A percentile compares a stretch with the other conserved stretches of the same genome.
These are phyloP conservation scores for Brachyptera putata DNA, from an alignment of 2,888 invertebrate genomes.

Conservation along the genomic window DNA sequence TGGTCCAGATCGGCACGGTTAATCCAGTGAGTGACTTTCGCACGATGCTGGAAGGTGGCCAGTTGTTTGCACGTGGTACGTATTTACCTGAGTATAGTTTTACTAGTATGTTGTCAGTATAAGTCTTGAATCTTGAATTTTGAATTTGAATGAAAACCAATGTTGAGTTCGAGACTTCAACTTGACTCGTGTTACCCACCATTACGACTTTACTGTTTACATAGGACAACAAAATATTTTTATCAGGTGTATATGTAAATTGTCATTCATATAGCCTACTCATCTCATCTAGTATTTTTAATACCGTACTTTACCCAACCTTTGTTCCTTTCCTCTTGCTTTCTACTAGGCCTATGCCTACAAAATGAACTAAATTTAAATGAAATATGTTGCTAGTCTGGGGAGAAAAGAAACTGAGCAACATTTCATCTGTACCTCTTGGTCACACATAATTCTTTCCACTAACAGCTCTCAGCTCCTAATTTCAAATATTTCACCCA, in stretches of 20 bases:
- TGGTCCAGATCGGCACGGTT: slow-evolving; percentile 52
- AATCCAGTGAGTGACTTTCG: slow-evolving; percentile 59
- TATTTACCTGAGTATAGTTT: not conserved
- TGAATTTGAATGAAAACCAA: not conserved
- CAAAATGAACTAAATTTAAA: not conserved
- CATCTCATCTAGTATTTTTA: too few relatives aligned
- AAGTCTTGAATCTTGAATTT: not conserved
- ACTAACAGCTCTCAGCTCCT: not conserved
- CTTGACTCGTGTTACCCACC: not conserved
- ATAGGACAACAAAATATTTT: too few relatives aligned
- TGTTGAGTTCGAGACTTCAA: not conserved
- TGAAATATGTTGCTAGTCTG: not conserved
- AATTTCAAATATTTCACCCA: not conserved
- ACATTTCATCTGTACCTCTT: not conserved
- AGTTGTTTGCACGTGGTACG: slow-evolving; percentile 29
- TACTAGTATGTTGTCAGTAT: not conserved
- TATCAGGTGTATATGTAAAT: too few relatives aligned
- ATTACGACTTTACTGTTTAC: too few relatives aligned
- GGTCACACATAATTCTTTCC: not conserved
- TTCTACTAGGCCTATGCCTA: too few relatives aligned
- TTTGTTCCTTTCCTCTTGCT: too few relatives aligned
- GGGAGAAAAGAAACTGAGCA: not conserved
- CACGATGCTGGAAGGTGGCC: slow-evolving; percentile 46
- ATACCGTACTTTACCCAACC: too few relatives aligned
- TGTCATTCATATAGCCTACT: too few relatives aligned